Evolutionary conservation across 1,140 invertebrate species (phyloP).

Genomic region (Probaryconus sp.): DNA sequence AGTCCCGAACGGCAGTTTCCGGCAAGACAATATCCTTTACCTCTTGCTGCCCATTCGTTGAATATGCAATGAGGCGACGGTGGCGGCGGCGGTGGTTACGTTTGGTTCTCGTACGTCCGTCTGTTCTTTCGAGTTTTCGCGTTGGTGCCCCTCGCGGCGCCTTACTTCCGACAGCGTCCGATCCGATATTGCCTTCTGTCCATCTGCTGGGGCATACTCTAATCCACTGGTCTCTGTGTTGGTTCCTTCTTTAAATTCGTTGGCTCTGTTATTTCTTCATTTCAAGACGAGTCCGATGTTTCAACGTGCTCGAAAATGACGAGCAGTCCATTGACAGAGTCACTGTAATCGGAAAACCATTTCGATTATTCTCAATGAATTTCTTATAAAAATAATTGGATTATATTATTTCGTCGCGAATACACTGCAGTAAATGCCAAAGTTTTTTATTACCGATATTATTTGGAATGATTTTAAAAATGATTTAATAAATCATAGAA

Average conservation of each 20-base stretch:
- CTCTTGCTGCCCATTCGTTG: slow-evolving; percentile 63
- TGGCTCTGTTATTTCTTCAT: slow-evolving; percentile 31
- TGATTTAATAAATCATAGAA: no score
- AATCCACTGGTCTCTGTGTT: slow-evolving; percentile 39
- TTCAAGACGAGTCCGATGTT: no score
- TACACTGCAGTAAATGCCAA: no score
- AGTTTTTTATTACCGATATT: no score
- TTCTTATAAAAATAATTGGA: no score
- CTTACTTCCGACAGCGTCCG: slow-evolving; percentile 41
- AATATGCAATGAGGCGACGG: slow-evolving; percentile 74
- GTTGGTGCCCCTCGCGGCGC: slow-evolving; percentile 5
- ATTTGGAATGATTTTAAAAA: no score
- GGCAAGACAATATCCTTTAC: slow-evolving; percentile 69
- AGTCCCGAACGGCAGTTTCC: slow-evolving; percentile 44
- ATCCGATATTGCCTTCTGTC: slow-evolving; percentile 63
- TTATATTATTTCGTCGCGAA: no score
- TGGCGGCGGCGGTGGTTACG: slow-evolving; percentile 60
- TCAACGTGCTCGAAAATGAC: no score
- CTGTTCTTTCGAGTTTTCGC: slow-evolving; percentile 56
- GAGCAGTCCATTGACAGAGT: no score
- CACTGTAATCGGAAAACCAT: no score
- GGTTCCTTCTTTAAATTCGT: slow-evolving; percentile 31
- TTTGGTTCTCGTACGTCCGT: slow-evolving; percentile 59
- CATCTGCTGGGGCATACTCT: slow-evolving; percentile 41
- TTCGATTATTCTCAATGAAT: no score